phyloP scores from a whole-genome alignment of 2,888 invertebrate species.

The Petrolisthes manimaculis region DNA sequence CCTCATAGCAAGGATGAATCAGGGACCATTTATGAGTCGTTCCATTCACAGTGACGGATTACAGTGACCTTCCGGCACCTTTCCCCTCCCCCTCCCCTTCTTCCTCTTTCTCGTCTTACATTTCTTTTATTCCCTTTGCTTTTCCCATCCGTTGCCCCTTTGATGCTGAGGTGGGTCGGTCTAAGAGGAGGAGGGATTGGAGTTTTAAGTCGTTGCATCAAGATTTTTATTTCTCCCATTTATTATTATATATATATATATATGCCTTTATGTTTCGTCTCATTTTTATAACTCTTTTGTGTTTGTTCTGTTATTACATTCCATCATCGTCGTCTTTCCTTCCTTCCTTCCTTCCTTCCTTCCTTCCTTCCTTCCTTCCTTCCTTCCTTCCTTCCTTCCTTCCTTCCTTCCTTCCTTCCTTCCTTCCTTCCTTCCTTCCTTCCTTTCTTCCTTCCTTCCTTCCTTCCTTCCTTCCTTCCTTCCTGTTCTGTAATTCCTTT shows the following conservation, averaged over 20 bases:
- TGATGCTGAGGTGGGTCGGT: too few species aligned
- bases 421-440: not conserved
- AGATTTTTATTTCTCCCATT: too few species aligned
- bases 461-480: not conserved
- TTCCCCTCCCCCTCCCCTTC: not conserved
- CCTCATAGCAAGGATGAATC: not conserved
- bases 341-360: not conserved
- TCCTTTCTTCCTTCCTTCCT: not conserved
- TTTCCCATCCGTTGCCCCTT: not conserved
- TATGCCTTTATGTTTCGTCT: too few species aligned
- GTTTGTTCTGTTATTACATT: slow-evolving; percentile 7
- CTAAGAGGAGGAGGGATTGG: too few species aligned
- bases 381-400: not conserved
- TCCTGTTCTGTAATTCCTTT: not conserved
- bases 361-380: not conserved
- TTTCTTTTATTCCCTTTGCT: not conserved
- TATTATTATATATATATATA: too few species aligned
- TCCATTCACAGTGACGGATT: not conserved
- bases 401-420: not conserved
- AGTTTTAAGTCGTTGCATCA: too few species aligned
- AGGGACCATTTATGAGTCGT: not conserved
- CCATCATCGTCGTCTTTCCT: not conserved
- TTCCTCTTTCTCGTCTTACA: not conserved
- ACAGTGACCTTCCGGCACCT: not conserved
- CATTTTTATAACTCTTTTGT: not conserved